Base-by-base conservation (phyloP, 1,140 invertebrate species). In the Whitmania pigra region DNA sequence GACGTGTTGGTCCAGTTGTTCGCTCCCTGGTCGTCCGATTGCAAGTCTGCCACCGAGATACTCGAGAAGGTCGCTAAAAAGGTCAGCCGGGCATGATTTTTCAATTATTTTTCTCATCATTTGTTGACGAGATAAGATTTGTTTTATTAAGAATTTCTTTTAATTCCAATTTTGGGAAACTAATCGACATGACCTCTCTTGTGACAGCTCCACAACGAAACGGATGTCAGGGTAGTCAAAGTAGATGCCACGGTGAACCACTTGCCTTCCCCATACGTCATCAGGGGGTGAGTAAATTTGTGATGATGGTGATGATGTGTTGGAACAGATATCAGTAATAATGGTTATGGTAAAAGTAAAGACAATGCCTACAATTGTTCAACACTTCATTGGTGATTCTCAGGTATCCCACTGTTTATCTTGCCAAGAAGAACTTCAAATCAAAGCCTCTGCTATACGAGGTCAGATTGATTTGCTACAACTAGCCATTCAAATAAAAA, bases 401-500 rank as follows among this genome's bases (percentile, higher is more conserved):
- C 20, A 63, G 57, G 22, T 63, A 63, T 15, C 57, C 57, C 57
- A 25, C 57, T n/a, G 57, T 63, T 25, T 63, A 63, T 63, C 18
- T 63, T 6, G 57, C 57, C 6, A 63, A 63, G 57, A 63, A 17
- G 29, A 63, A 22, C 11, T 63, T 63, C 22, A 63, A 63, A 63
- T 25, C 22, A 1, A 13, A 22, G 15, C 57, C 57, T 13, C 57
- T 63, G 29, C 29, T 63, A 7, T 63, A 63, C 57, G 57, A 63
- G 29, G 57, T 63, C 11, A 63, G 57, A 11, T 25, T 11, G 22
- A 17, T 15, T 63, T n/a, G 2, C 18, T 7, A 20, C 11, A 0
- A 13, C 20, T 63, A 11, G 22, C 29, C 29, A 22, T 25, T n/a
- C n/a, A n/a, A n/a, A n/a, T n/a, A n/a, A n/a, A n/a, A n/a, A n/a